These are phyloP conservation scores for Doris montereyensis DNA, from an alignment of 2,888 invertebrate genomes.

Conservation along the genomic window DNA sequence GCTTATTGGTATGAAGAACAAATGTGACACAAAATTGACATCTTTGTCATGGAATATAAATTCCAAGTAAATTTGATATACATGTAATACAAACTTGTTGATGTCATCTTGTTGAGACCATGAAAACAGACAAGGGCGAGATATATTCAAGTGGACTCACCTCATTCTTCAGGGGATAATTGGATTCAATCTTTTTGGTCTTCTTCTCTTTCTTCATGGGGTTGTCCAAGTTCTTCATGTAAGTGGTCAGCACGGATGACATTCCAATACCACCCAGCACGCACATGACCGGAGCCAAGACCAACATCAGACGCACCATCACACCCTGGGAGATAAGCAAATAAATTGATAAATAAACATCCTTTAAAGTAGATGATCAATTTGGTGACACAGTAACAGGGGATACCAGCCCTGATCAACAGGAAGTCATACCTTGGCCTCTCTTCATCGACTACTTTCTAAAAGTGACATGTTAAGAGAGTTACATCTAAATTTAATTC, in stretches of 20 bases:
- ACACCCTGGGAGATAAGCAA: constrained; percentile 81
- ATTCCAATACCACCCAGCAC: constrained; percentile 96
- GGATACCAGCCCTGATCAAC: background rate
- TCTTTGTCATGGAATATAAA: too few relatives aligned
- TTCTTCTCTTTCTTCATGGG: constrained; percentile 72
- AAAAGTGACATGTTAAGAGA: too few relatives aligned
- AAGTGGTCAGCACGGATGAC: constrained; percentile 86
- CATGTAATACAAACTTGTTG: too few relatives aligned
- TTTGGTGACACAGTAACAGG: background rate
- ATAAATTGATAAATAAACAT: background rate
- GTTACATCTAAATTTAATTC: too few relatives aligned
- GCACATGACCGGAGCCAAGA: constrained; percentile 98
- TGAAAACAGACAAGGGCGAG: background rate
- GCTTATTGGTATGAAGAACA: too few relatives aligned
- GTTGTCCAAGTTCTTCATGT: constrained; percentile 80
- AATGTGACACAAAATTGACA: too few relatives aligned
- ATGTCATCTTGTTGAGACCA: too few relatives aligned
- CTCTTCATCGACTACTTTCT: too few relatives aligned
- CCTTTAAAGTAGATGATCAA: background rate
- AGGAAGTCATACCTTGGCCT: too few relatives aligned
- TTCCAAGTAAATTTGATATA: too few relatives aligned
- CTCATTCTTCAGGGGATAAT: constrained; percentile 86
- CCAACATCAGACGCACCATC: constrained; percentile 98
- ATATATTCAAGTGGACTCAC: constrained; percentile 72
- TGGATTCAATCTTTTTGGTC: constrained; percentile 72